Evolutionary conservation across 2,113 vertebrate genomes (phyloP), one percentile per base, ranked within the genome.

Genomic region (Pachycephala philippinensis): DNA sequence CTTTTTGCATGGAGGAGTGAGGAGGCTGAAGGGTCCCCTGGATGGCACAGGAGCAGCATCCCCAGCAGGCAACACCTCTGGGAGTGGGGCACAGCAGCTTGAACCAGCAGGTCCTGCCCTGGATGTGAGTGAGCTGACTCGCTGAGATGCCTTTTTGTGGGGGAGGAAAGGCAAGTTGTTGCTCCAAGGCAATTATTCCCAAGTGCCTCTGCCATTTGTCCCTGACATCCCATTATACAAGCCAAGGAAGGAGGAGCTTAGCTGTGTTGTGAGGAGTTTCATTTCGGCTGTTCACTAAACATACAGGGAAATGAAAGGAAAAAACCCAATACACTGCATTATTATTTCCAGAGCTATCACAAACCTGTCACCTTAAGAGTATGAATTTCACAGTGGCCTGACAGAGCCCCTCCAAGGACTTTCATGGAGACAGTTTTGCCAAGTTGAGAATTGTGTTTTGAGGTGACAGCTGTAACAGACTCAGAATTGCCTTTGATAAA

Each of bases 191-290:
- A 50, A 1, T 30, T 13, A 16, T 75, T 80, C 60, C 40, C 40
- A 28, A 74, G 5, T 13, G n/a, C 4, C 6, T 66, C 47, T 78
- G 31, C 6, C 10, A 1, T 66, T 90, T 49, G 21, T 7, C 24
- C 5, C 8, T 30, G 12, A 16, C 10, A 7, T 27, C 15, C 9
- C 7, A 0, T 13, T 1, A 3, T 0, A 0, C 21, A 63, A 63
- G 20, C 28, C 47, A 39, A n/a, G 22, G 2, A 0, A 49, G n/a
- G n/a, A 54, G 35, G 15, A 8, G 2, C 7, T 11, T 17, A 37
- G 52, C 52, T 75, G 31, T n/a, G 40, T 10, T 4, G 2, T 17
- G 3, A 42, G 40, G 5, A 79, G 71, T 90, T 90, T 77, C 2
- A 0, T 84, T 91, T 91, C 65, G 89, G 19, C 9, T 5, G 1